A percentile compares a stretch with the other conserved stretches of the same genome.
These are phyloP conservation scores for Trachelipus rathkii DNA, from an alignment of 1,140 invertebrate genomes.

Conservation along the genomic window DNA sequence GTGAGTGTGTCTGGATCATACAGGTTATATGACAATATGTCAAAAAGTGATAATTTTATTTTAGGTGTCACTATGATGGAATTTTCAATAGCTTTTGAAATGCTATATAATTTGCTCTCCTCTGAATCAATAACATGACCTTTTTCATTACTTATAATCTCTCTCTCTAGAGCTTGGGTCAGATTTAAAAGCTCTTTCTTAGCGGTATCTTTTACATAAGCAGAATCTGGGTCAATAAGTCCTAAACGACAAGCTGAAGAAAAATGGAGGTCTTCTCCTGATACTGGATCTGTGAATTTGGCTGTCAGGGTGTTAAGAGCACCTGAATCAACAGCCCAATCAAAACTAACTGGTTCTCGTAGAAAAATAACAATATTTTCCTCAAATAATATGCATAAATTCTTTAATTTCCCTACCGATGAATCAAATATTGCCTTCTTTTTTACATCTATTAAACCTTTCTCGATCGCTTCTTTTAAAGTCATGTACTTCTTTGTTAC, in stretches of 20 bases:
- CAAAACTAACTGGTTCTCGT: slow-evolving; percentile 67
- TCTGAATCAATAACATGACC: slow-evolving; percentile 74
- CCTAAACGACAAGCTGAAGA: slow-evolving; percentile 77
- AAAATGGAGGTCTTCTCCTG: slow-evolving; percentile 66
- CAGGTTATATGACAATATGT: slow-evolving; percentile 73
- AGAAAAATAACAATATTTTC: slow-evolving; percentile 66
- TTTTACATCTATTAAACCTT: slow-evolving; percentile 65
- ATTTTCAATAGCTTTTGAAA: slow-evolving; percentile 68
- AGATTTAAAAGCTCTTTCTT: slow-evolving; percentile 76
- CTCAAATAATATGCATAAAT: slow-evolving; percentile 68
- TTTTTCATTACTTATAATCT: slow-evolving; percentile 80
- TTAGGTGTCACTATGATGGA: slow-evolving; percentile 71
- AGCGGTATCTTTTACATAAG: slow-evolving; percentile 77
- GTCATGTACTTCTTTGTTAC: slow-evolving; percentile 67
- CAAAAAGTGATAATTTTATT: slow-evolving; percentile 71
- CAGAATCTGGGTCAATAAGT: slow-evolving; percentile 79
- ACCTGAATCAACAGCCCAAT: slow-evolving; percentile 68
- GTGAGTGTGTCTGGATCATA: slow-evolving; percentile 74
- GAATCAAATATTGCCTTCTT: slow-evolving; percentile 65
- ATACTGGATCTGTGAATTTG: slow-evolving; percentile 68
- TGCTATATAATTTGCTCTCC: slow-evolving; percentile 70
- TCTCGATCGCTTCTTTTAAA: slow-evolving; percentile 65
- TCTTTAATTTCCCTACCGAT: slow-evolving; percentile 60
- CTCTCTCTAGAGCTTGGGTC: slow-evolving; percentile 76
- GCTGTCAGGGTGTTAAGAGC: slow-evolving; percentile 67